A percentile compares a stretch with the other conserved stretches of the same genome.
These are phyloP conservation scores for Chalcis sispes DNA, from an alignment of 2,888 invertebrate species.

Conservation along the genomic window DNA sequence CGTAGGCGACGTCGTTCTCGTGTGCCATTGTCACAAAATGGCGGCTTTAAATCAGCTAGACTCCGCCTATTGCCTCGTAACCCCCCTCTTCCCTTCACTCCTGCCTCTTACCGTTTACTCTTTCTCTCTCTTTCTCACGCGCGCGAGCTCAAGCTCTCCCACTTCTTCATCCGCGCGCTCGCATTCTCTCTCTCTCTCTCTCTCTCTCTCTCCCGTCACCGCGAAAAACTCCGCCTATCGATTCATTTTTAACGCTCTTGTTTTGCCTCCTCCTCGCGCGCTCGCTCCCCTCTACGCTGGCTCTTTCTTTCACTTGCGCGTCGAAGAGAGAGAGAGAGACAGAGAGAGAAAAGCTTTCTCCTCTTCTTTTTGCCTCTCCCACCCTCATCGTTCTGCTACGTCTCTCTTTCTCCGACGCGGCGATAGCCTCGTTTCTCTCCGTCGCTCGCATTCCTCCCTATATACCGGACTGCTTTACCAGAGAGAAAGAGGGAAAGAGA, in stretches of 20 bases:
- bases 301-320: background rate
- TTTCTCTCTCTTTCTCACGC: conserved; percentile 37
- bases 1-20: conserved; percentile 32
- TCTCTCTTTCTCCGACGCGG: background rate
- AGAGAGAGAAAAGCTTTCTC: background rate
- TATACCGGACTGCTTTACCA: background rate
- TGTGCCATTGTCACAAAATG: conserved; percentile 75
- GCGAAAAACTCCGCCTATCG: conserved; percentile 76
- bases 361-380: conserved; percentile 10
- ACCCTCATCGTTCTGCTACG: background rate
- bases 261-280: conserved; percentile 59
- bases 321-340: background rate
- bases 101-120: conserved; percentile 45
- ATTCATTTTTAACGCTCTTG: conserved; percentile 75
- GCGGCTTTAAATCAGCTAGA: conserved; percentile 75
- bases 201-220: conserved; percentile 60
- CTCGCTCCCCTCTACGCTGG: background rate
- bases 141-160: too few relatives aligned
- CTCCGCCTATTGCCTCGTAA: conserved; percentile 72
- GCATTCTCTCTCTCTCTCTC: conserved; percentile 45
- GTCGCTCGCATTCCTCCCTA: background rate
- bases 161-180: conserved; percentile 35
- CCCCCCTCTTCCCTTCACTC: conserved; percentile 33
- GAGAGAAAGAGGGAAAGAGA: background rate
- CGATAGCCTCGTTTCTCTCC: background rate